Evolutionary conservation across 2,797 vertebrate genomes (phyloP), one percentile per base, ranked within the genome.

Genomic region (Poecile montanus): DNA sequence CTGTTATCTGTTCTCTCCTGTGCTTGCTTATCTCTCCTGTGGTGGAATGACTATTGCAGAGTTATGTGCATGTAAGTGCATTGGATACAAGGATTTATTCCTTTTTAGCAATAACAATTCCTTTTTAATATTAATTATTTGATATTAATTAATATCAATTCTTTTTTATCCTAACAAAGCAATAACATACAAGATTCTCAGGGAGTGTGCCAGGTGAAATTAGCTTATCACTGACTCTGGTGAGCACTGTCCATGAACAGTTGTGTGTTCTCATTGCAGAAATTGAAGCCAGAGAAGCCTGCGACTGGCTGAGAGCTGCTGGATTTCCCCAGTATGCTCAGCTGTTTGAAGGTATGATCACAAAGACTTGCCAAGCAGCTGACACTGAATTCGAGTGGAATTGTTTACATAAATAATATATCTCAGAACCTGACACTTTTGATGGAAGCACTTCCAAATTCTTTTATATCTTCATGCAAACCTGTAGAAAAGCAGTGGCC

Each of bases 241-340:
- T 56, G 73, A 65, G 66, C 16, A 1, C 60, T 51, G 17, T 34
- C 36, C 56, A 23, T 47, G 53, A 80, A 42, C 27, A 8, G 54
- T 16, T 68, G 75, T 95, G 38, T 97, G 93, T 93, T 86, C 72
- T 91, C 87, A 1, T 98, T 98, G 91, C 97, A 99, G 99, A 99
- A 97, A 98, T 98, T 91, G 98, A 99, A 98, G 98, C 98, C 82
- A 98, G 98, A 94, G 98, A 99, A 97, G 98, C 98, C 91, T 99
- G 98, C 36, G 97, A 98, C 94, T 99, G 99, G 99, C 98, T 99
- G 96, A 97, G 97, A 95, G 98, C 98, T 6, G 98, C 98, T 23
- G 99, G 98, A 42, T 99, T 99, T 76, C 99, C 99, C 74, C 98
- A 99, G 94, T 99, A 99, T 54, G 98, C 97, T 65, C 98, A 99